Evolutionary conservation across 2,113 vertebrate genomes (phyloP).

Genomic region (Sinocyclocheilus grahami): DNA sequence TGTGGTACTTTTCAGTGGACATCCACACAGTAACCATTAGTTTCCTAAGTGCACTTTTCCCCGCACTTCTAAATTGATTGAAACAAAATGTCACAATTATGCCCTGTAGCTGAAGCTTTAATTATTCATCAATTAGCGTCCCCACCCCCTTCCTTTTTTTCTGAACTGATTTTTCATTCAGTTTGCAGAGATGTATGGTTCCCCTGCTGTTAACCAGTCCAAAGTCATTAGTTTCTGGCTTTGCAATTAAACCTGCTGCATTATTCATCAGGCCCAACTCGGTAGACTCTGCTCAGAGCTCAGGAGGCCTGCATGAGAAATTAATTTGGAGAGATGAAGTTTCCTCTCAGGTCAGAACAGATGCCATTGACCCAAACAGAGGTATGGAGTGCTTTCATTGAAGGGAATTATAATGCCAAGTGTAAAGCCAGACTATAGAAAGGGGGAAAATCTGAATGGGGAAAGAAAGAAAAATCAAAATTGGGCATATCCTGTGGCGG

Average conservation of each 20-base stretch:
- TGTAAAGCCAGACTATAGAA: constrained; percentile 17
- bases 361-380: constrained; percentile 66
- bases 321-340: constrained; percentile 79
- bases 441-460: not conserved
- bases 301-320: constrained; percentile 77
- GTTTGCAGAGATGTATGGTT: constrained; percentile 81
- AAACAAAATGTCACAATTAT: constrained; percentile 86
- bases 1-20: constrained; percentile 64
- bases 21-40: constrained; percentile 69
- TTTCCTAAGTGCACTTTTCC: constrained; percentile 79
- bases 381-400: constrained; percentile 51
- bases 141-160: constrained; percentile 62
- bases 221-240: constrained; percentile 86
- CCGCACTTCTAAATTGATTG: constrained; percentile 80
- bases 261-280: constrained; percentile 80
- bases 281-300: constrained; percentile 72
- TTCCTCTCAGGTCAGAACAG: constrained; percentile 72
- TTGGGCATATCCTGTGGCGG: not conserved
- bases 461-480: not conserved
- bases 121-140: constrained; percentile 83
- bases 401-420: constrained; percentile 24
- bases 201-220: constrained; percentile 85
- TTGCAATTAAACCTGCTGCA: constrained; percentile 85
- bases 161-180: constrained; percentile 81
- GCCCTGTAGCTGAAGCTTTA: constrained; percentile 79